Percentiles rank a stretch among this genome's conserved stretches.
These are phyloP conservation scores for Sylvilagus floridanus DNA, from an alignment of 2,797 vertebrate species.

Conservation along the genomic window DNA sequence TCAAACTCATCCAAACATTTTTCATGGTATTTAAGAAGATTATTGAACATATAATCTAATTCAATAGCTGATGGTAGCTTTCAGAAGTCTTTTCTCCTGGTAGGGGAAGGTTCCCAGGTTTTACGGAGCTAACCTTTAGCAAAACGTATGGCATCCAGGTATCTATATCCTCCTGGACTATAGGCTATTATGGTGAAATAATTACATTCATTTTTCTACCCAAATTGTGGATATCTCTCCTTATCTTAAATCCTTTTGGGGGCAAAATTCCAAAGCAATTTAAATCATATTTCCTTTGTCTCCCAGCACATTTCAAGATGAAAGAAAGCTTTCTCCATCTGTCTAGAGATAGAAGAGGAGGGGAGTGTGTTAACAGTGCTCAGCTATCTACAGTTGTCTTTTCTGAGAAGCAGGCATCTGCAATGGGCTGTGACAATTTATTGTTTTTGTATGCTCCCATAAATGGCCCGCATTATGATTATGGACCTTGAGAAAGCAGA, in stretches of 20 bases:
- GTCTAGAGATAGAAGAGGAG: background rate
- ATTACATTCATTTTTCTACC: background rate
- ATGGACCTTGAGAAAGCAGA: background rate
- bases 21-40: conserved; percentile 8
- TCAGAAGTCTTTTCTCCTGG: background rate
- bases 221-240: background rate
- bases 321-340: background rate
- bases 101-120: background rate
- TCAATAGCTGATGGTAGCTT: background rate
- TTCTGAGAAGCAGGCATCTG: background rate
- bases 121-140: background rate
- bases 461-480: conserved; percentile 46
- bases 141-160: background rate
- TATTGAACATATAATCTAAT: background rate
- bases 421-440: background rate
- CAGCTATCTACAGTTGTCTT: background rate
- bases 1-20: background rate
- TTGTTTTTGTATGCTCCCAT: background rate
- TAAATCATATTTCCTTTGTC: background rate
- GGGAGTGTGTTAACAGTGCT: background rate
- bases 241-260: background rate
- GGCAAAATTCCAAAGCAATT: background rate
- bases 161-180: background rate
- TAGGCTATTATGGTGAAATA: background rate
- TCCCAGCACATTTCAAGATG: background rate